Conservation (phyloP, 2,797 vertebrate species). For the Pseudochaenichthys georgianus region DNA sequence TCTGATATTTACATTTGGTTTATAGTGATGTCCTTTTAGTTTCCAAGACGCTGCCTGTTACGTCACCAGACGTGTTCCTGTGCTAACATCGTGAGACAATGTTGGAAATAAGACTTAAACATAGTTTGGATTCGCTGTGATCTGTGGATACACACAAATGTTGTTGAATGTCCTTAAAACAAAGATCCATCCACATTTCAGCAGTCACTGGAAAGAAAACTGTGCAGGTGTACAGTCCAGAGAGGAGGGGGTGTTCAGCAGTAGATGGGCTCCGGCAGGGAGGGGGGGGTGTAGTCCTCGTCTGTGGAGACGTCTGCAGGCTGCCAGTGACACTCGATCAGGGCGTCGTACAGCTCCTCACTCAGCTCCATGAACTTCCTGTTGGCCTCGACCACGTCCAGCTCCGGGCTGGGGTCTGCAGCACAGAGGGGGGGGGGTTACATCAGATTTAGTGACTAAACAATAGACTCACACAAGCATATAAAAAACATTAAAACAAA, state of each 20-base stretch:
- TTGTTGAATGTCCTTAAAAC: constrained; percentile 3
- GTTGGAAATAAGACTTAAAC: no score
- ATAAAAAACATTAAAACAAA: not conserved
- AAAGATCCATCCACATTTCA: not conserved
- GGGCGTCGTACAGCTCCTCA: constrained; percentile 93
- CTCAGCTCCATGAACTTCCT: constrained; percentile 92
- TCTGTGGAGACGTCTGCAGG: constrained; percentile 87
- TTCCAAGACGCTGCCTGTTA: no score
- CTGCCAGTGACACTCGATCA: constrained; percentile 93
- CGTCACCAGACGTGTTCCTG: no score
- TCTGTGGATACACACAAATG: no score
- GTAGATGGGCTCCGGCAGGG: constrained; percentile 71
- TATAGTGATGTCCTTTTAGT: no score
- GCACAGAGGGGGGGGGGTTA: not conserved
- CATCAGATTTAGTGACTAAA: no score
- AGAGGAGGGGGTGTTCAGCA: constrained; percentile 47
- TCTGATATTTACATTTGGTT: no score
- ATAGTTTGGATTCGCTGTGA: no score
- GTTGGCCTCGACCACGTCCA: constrained; percentile 92
- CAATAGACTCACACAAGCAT: not conserved
- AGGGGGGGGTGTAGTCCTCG: constrained; percentile 72
- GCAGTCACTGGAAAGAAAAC: not conserved
- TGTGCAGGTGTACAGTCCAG: not conserved
- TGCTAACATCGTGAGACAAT: no score
- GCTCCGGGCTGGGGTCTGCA: constrained; percentile 88